These are phyloP conservation scores for Zaprionus inermis DNA, from an alignment of 1,140 invertebrate genomes.

Conservation along the genomic window DNA sequence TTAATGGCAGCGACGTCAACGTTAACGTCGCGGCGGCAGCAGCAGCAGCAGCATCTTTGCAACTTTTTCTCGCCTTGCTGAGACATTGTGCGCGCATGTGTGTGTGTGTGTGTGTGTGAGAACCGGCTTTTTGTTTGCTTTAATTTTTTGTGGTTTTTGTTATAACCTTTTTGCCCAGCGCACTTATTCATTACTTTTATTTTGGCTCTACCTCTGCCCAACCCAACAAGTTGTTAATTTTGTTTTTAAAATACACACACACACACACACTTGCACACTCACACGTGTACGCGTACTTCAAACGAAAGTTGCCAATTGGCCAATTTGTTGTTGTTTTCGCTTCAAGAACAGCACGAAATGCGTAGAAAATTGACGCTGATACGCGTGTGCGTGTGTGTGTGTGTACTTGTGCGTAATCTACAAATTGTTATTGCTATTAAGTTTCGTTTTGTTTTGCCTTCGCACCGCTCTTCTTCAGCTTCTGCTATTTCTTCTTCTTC, in stretches of 20 bases:
- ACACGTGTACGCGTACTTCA: slow-evolving; percentile 16
- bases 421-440: slow-evolving; percentile 44
- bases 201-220: slow-evolving; percentile 12
- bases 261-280: slow-evolving; percentile 3
- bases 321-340: slow-evolving; percentile 18
- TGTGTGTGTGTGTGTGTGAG: slow-evolving; percentile 37
- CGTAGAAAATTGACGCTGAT: slow-evolving; percentile 50
- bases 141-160: slow-evolving; percentile 58
- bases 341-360: slow-evolving; percentile 49
- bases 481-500: slow-evolving; percentile 15
- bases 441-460: slow-evolving; percentile 49
- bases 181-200: slow-evolving; percentile 42
- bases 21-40: slow-evolving; percentile 4
- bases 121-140: slow-evolving; percentile 80
- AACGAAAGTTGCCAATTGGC: slow-evolving; percentile 72
- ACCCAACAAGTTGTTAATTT: slow-evolving; percentile 57
- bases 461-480: not conserved
- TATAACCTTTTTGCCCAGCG: slow-evolving; percentile 8
- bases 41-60: slow-evolving; percentile 37
- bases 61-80: slow-evolving; percentile 40
- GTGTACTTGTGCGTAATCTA: slow-evolving; percentile 67
- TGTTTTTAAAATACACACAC: slow-evolving; percentile 47
- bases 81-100: slow-evolving; percentile 8
- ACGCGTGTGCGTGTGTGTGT: slow-evolving; percentile 15
- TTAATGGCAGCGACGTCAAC: slow-evolving; percentile 21